phyloP scores from a whole-genome alignment of 1,140 invertebrate genomes.

The Euborellia annulipes region DNA sequence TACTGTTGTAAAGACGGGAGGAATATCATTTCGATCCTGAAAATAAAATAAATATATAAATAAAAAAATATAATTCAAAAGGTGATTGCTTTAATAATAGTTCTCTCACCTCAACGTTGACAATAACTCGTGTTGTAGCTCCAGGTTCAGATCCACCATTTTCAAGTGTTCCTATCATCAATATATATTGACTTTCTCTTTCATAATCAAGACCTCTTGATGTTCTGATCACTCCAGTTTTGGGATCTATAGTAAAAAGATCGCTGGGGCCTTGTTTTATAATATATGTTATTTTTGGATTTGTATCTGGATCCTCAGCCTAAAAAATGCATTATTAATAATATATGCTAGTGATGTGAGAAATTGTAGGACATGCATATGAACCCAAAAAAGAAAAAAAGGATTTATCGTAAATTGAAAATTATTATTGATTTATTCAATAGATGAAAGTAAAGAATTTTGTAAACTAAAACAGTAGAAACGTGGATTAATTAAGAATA shows the following conservation, averaged over 20 bases:
- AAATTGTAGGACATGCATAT: no score
- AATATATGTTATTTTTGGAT: constrained; percentile 61
- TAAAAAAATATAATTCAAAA: constrained; percentile 10
- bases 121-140: constrained; percentile 55
- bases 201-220: constrained; percentile 63
- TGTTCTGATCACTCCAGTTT: constrained; percentile 60
- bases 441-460: no score
- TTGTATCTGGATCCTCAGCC: constrained; percentile 64
- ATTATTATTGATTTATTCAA: no score
- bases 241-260: constrained; percentile 64
- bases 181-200: constrained; percentile 47
- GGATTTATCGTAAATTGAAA: no score
- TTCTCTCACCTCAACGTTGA: constrained; percentile 53
- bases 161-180: constrained; percentile 66
- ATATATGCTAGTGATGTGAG: no score
- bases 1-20: constrained; percentile 67
- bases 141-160: constrained; percentile 51
- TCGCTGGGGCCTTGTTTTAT: constrained; percentile 65
- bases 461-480: no score
- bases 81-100: no score
- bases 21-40: constrained; percentile 64
- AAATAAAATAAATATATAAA: constrained; percentile 16
- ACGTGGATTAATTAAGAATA: no score
- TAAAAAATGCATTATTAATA: no score
- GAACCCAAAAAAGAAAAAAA: no score